Percentiles rank a stretch among this genome's conserved stretches.
Evolutionary conservation across 2,797 vertebrate genomes (phyloP).

Genomic region (Smutsia temminckii): DNA sequence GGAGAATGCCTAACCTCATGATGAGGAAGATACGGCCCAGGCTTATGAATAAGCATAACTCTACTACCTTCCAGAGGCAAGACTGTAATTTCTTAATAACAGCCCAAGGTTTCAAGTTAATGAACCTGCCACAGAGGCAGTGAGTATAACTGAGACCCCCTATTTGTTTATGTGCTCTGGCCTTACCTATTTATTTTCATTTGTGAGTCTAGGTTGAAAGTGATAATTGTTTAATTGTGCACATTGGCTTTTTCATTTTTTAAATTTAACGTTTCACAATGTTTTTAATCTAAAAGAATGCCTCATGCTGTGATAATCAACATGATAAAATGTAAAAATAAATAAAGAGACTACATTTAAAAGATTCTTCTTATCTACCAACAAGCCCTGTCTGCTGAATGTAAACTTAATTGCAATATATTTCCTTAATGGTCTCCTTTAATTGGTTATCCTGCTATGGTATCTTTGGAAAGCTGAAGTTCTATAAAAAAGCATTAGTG

Average conservation of each 20-base stretch:
- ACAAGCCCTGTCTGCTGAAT: conserved; percentile 76
- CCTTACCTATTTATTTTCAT: conserved; percentile 77
- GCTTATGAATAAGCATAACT: conserved; percentile 26
- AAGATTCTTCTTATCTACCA: conserved; percentile 81
- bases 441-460: conserved; percentile 74
- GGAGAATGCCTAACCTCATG: background rate
- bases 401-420: conserved; percentile 81
- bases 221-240: conserved; percentile 78
- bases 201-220: conserved; percentile 72
- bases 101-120: conserved; percentile 29
- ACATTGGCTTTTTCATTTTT: conserved; percentile 74
- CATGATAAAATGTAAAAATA: conserved; percentile 75
- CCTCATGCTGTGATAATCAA: conserved; percentile 78
- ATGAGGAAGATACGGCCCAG: background rate
- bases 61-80: conserved; percentile 43
- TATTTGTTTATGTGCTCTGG: conserved; percentile 46
- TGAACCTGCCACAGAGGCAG: background rate
- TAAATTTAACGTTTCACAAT: conserved; percentile 72
- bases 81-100: conserved; percentile 59
- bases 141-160: conserved; percentile 44
- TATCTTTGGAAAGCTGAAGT: conserved; percentile 69
- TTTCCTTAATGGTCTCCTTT: conserved; percentile 81
- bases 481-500: conserved; percentile 69
- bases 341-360: conserved; percentile 69
- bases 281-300: conserved; percentile 80